Evolutionary conservation across 2,797 vertebrate genomes (phyloP).

Genomic region (Gila robusta): DNA sequence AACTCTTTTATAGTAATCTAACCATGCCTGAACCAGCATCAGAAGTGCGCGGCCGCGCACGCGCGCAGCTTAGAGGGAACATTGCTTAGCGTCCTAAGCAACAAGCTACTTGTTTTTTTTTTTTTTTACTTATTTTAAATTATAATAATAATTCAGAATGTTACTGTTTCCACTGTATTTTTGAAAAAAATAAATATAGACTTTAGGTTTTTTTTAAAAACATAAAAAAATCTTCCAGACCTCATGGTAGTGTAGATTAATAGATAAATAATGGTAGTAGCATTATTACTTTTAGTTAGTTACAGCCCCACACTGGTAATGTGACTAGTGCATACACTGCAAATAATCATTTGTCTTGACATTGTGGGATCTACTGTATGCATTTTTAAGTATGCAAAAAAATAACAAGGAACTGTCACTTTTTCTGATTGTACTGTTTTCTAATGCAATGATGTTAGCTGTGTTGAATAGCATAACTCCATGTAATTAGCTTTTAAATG

Average conservation of each 20-base stretch:
- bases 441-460: neutral
- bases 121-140: neutral
- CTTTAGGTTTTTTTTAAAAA: neutral
- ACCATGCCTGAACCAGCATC: too few relatives aligned
- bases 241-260: neutral
- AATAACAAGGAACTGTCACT: neutral
- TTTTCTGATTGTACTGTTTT: neutral
- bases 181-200: neutral
- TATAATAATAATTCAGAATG: neutral
- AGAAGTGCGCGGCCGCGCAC: too few relatives aligned
- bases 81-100: neutral
- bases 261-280: neutral
- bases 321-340: neutral
- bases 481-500: neutral
- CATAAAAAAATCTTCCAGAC: neutral
- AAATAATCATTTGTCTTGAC: neutral
- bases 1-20: too few relatives aligned
- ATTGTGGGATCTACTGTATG: neutral
- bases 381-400: neutral
- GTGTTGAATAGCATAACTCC: neutral
- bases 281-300: neutral
- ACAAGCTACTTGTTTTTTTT: neutral
- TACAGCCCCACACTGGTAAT: neutral
- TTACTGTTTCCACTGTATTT: neutral
- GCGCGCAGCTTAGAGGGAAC: too few relatives aligned